Percentiles rank a stretch among this genome's conserved stretches.
Conservation (phyloP, 1,140 invertebrate species). For the Ridgeia piscesae region DNA sequence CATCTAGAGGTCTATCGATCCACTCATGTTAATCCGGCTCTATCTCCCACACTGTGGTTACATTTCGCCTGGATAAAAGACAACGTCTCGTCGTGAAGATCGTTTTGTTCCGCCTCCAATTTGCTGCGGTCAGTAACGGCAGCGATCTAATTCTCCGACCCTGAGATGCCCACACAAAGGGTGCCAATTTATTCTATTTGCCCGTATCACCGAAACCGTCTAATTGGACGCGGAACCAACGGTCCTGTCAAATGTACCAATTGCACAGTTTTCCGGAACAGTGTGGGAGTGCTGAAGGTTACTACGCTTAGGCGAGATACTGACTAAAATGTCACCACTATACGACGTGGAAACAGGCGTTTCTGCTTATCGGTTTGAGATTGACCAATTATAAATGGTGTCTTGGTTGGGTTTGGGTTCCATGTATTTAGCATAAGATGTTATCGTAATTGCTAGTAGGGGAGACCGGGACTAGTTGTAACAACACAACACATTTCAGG, state of each 20-base stretch:
- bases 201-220: background rate
- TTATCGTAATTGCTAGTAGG: too few species aligned
- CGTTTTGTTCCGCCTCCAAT: background rate
- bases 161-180: background rate
- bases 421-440: too few species aligned
- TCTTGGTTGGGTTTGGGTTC: too few species aligned
- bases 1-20: background rate
- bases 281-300: background rate
- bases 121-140: background rate
- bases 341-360: background rate
- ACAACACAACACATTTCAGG: too few species aligned
- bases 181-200: background rate
- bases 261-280: background rate
- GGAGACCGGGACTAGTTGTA: too few species aligned
- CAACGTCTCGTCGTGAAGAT: background rate
- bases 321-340: background rate
- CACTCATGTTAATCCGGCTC: background rate
- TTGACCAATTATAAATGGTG: too few species aligned
- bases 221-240: background rate
- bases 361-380: too few species aligned
- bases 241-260: background rate
- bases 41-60: background rate
- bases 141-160: background rate
- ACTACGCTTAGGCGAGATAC: background rate
- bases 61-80: background rate